phyloP scores from a whole-genome alignment of 2,797 vertebrate species.

The Myotis vivesi region DNA sequence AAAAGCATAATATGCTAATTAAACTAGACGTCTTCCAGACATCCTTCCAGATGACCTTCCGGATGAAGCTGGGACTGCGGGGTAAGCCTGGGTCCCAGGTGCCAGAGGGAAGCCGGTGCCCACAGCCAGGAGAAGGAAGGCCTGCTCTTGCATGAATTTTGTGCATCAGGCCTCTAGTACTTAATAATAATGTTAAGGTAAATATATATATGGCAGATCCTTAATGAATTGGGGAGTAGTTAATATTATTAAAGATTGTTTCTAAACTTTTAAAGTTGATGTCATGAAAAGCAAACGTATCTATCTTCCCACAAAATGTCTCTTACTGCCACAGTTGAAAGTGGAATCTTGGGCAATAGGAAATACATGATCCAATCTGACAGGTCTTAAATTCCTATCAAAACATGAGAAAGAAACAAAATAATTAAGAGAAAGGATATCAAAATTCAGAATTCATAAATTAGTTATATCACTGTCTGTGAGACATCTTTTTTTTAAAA shows the following conservation, averaged over 20 bases:
- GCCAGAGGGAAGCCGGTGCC: too few relatives aligned
- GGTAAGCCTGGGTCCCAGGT: too few relatives aligned
- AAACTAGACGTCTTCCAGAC: too few relatives aligned
- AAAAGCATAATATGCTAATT: too few relatives aligned
- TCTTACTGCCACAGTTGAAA: neutral
- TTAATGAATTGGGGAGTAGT: neutral
- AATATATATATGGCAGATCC: conserved; percentile 27
- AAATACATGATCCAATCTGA: neutral
- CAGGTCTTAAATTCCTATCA: conserved; percentile 22
- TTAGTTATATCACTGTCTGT: neutral
- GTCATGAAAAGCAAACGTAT: conserved; percentile 34
- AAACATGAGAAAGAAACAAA: conserved; percentile 8
- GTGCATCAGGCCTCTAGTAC: neutral
- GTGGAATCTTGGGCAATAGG: neutral
- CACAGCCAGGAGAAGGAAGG: too few relatives aligned
- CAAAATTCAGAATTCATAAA: conserved; percentile 34
- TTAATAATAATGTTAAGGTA: conserved; percentile 21
- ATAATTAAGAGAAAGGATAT: conserved; percentile 13
- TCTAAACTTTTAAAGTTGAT: neutral
- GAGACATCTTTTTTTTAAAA: neutral
- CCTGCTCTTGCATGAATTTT: too few relatives aligned
- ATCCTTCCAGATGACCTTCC: too few relatives aligned
- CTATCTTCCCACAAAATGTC: neutral
- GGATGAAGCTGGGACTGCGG: too few relatives aligned
- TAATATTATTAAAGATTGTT: conserved; percentile 24